A percentile compares a stretch with the other conserved stretches of the same genome.
Conservation (phyloP, 1,140 invertebrate species). For the Drosophila nannoptera region DNA sequence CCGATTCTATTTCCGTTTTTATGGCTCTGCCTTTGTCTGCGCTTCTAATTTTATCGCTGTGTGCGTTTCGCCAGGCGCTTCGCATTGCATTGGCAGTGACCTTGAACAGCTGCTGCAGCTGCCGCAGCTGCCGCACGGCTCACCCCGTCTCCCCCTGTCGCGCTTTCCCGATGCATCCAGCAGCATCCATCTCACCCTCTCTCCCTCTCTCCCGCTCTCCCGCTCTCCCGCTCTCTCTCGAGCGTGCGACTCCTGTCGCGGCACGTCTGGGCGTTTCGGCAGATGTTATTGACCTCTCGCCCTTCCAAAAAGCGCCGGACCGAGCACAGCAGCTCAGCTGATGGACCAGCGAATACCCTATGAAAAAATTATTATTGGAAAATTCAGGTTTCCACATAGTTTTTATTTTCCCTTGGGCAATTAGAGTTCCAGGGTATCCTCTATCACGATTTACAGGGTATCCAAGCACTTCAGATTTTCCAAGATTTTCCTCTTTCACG, state of each 20-base stretch:
- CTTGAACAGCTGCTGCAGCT: slow-evolving; percentile 49
- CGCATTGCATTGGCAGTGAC: slow-evolving; percentile 56
- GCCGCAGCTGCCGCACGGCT: background rate
- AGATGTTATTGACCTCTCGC: slow-evolving; percentile 53
- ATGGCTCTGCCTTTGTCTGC: slow-evolving; percentile 21
- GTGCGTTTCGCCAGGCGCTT: background rate
- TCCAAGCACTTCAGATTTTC: no score
- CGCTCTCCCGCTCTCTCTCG: background rate
- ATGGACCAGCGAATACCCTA: background rate
- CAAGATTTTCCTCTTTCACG: no score
- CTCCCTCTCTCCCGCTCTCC: background rate
- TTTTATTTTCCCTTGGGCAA: no score
- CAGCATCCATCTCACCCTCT: background rate
- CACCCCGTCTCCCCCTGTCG: no score
- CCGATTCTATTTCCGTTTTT: slow-evolving; percentile 28
- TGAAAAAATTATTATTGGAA: no score
- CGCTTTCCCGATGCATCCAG: background rate
- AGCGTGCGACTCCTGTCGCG: slow-evolving; percentile 5
- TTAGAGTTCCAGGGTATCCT: no score
- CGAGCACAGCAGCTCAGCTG: background rate
- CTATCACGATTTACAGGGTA: no score
- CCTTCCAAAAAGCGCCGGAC: slow-evolving; percentile 1
- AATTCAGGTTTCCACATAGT: no score
- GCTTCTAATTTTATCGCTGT: slow-evolving; percentile 21
- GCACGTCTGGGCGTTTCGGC: slow-evolving; percentile 30